These are phyloP conservation scores for Montipora foliosa DNA, from an alignment of 64 coral and sea anemone species.

Conservation along the genomic window DNA sequence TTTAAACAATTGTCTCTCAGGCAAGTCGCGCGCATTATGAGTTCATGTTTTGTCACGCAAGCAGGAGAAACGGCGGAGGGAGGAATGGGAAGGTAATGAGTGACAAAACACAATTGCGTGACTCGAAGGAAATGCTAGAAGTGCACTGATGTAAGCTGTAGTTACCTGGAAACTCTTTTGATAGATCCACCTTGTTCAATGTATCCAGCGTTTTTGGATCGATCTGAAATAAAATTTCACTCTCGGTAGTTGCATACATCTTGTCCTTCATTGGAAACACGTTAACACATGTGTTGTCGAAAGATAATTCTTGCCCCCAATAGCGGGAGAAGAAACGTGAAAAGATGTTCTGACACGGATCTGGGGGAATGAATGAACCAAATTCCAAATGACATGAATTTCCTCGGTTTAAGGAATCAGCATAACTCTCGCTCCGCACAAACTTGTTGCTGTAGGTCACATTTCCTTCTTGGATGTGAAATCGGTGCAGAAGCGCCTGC, in stretches of 20 bases:
- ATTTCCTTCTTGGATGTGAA: conserved; percentile 70
- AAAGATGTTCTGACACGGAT: conserved; percentile 96
- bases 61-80: no score
- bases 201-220: conserved; percentile 85
- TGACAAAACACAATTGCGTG: no score
- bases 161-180: conserved; percentile 78
- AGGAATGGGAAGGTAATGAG: no score
- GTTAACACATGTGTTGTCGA: conserved; percentile 75
- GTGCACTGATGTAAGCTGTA: no score
- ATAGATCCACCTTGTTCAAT: conserved; percentile 47
- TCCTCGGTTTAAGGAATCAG: conserved; percentile 25
- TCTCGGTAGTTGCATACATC: conserved; percentile 77
- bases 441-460: conserved; percentile 92
- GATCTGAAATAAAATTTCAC: conserved; percentile 73
- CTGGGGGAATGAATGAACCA: conserved; percentile 67
- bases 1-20: no score
- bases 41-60: no score
- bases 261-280: conserved; percentile 76
- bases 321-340: conserved; percentile 80
- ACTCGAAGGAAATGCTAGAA: no score
- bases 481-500: conserved; percentile 82
- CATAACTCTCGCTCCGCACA: conserved; percentile 78
- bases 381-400: conserved; percentile 52
- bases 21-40: no score
- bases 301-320: not conserved